Evolutionary conservation across 2,797 vertebrate species (phyloP), one percentile per base, ranked within the genome.

Genomic region (Pipistrellus nathusii): DNA sequence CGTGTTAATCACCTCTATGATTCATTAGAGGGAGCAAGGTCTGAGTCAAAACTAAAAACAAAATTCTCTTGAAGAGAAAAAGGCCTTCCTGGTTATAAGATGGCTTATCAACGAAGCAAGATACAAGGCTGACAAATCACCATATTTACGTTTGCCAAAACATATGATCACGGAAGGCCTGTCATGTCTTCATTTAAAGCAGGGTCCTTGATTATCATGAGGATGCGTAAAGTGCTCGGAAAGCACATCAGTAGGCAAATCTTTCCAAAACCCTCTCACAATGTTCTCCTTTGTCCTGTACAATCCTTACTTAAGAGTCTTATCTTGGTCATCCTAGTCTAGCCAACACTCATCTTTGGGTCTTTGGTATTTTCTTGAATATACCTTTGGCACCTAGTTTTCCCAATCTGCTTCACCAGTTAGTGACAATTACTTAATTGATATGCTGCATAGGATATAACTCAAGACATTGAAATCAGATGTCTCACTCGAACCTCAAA

Each of bases 321-420:
- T 71, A 77, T 66, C 90, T 96, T 97, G 88, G 91, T 89, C 94
- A 38, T 66, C 95, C 8, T 62, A 88, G 85, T 95, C 90, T 82
- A 80, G 94, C 86, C 93, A 96, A 80, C 78, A 75, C 97, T 98
- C 95, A 91, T 98, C 97, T 98, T 98, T 98, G 97, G 98, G 97
- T 98, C 97, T 97, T 97, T 97, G 97, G 97, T 97, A 97, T 97
- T 98, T 97, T 97, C 97, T 97, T 89, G 94, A 92, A 57, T 85
- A 72, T 93, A 98, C 97, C 97, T 98, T 98, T 98, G 98, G 98
- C 98, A 98, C 97, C 97, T 93, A 94, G 93, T 89, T 97, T 97
- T 85, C 93, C 94, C 68, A 77, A 93, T 93, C 91, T 64, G 78
- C 90, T 92, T 96, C 46, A 93, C 85, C 94, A 3, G 3, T 94